Percentiles rank a stretch among this genome's conserved stretches.
Evolutionary conservation across 2,797 vertebrate genomes (phyloP).

Genomic region (Betta splendens): DNA sequence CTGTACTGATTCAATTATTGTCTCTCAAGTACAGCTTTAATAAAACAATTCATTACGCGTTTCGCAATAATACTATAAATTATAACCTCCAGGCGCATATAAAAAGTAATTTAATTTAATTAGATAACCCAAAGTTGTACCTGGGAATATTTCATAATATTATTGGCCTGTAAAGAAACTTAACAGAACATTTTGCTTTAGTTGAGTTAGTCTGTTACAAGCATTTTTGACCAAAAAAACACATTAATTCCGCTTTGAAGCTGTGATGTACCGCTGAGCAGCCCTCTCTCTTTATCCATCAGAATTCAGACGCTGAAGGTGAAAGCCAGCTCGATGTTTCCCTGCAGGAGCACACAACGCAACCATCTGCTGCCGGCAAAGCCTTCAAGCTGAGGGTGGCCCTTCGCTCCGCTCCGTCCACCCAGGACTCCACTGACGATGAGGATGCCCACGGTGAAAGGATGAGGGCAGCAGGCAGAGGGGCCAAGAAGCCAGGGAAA

Average conservation of each 20-base stretch:
- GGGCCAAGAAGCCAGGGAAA: conserved; percentile 2
- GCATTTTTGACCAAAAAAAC: background rate
- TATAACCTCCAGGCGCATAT: no score
- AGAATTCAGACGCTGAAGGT: conserved; percentile 44
- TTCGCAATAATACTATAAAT: no score
- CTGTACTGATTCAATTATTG: no score
- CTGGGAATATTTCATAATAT: no score
- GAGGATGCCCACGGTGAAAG: conserved; percentile 26
- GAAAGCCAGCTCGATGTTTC: conserved; percentile 17
- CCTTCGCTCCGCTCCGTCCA: conserved; percentile 38
- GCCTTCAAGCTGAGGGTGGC: conserved; percentile 74
- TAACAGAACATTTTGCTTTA: no score
- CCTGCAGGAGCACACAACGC: conserved; percentile 12
- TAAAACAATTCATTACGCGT: no score
- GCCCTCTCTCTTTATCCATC: background rate
- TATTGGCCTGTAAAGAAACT: no score
- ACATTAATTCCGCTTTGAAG: background rate
- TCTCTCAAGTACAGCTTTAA: no score
- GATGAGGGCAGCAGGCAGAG: background rate
- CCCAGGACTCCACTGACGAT: conserved; percentile 29
- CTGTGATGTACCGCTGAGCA: background rate
- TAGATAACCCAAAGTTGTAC: no score
- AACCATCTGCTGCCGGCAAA: conserved; percentile 8
- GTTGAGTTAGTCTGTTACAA: background rate
- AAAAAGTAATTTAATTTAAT: no score